Evolutionary conservation across 2,888 invertebrate genomes (phyloP).

Genomic region (Leptogaster cylindrica): DNA sequence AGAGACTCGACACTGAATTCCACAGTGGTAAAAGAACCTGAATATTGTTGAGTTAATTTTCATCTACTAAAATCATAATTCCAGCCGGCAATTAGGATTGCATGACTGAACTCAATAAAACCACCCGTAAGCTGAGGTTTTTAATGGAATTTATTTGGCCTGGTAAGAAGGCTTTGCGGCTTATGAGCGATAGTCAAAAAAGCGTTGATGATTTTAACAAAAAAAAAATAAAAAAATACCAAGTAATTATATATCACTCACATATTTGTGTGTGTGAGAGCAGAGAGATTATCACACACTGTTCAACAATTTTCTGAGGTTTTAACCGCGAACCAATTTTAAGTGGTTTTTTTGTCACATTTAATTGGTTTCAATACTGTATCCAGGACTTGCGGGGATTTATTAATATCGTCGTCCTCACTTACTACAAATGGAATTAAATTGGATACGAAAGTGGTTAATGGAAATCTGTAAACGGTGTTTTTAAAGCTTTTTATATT

Average conservation of each 20-base stretch:
- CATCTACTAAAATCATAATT: conserved; percentile 39
- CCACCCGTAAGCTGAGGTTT: too few species aligned
- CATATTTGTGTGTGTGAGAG: not conserved
- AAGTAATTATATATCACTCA: not conserved
- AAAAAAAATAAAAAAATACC: not conserved
- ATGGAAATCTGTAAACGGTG: conserved; percentile 17
- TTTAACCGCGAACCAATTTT: conserved; percentile 5
- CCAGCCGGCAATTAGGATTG: conserved; percentile 13
- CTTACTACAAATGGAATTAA: conserved; percentile 12
- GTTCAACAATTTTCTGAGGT: conserved; percentile 1
- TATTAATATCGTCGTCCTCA: conserved; percentile 20
- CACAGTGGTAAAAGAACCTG: too few species aligned
- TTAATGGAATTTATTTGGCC: conserved; percentile 31
- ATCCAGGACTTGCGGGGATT: conserved; percentile 22
- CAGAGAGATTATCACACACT: too few species aligned
- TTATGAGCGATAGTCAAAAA: not conserved
- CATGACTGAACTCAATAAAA: conserved; percentile 36
- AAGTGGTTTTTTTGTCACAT: conserved; percentile 35
- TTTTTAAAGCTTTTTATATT: not conserved
- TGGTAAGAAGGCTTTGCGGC: conserved; percentile 16
- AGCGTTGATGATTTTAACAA: not conserved
- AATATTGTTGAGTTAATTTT: conserved; percentile 28
- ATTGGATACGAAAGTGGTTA: conserved; percentile 27
- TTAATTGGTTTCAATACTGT: not conserved
- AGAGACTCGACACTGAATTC: not conserved